Base-by-base conservation (phyloP, 2,888 invertebrate species). In the Notodonta dromedarius region DNA sequence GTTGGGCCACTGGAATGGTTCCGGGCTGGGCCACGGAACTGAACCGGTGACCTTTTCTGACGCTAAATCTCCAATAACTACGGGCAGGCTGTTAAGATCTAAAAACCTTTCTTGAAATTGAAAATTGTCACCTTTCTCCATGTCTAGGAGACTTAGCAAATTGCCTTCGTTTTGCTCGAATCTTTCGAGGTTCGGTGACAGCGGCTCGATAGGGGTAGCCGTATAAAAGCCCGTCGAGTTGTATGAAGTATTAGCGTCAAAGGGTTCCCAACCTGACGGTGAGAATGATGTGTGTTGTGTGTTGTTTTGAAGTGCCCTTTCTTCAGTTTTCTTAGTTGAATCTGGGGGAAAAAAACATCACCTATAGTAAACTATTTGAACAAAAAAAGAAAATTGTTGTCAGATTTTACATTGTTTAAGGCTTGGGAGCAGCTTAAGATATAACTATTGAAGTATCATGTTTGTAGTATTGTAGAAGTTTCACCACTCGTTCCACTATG, bases 271-370 rank as follows among this genome's bases (percentile, higher is more conserved):
- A 80, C 87, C 88, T 76, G 86, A 87, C 64, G 91, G 89, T 82
- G 92, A 90, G 88, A 88, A 81, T 79, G 83, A 82, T 83, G 89
- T 91, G 84, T 90, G 85, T 84, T 79, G 83, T 85, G 90, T 91
- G 86, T 91, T 86, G 80, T 84, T 89, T 81, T 86, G 87, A 77
- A 83, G 83, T 86, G 89, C 86, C 87, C 84, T 87, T 81, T 87
- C 84, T 82, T 89, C 87, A 72, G 80, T 85, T 70, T 79, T 69
- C 73, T 85, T 86, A 65, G 72, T 72, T 62, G 84, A 82, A 89
- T 93, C 93, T 93, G 67, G 63, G 70, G 60, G 65, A 67, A 63
- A 57, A 70, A 64, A 65, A 58, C n/a, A 11, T 50, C 48, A 60
- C 24, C 35, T 56, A 61, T 54, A 46, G 9, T 13, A 32, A 50